These are phyloP conservation scores for Zelleria hepariella DNA, from an alignment of 2,888 invertebrate genomes.

Conservation along the genomic window DNA sequence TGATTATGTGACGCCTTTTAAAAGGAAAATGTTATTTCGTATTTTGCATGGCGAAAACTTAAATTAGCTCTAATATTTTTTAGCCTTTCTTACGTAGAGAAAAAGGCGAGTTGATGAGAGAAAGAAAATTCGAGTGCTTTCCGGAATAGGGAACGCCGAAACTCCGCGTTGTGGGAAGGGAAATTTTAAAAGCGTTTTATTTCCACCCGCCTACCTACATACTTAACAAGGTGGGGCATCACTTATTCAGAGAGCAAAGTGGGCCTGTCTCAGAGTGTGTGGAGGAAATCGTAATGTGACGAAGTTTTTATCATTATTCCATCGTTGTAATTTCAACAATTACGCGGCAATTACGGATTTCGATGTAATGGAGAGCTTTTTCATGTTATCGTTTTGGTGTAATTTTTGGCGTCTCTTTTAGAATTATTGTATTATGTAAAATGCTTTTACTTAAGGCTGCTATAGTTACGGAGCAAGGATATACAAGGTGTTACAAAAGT, in stretches of 20 bases:
- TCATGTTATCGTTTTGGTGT: not conserved
- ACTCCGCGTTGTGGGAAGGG: not conserved
- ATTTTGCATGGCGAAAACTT: no score
- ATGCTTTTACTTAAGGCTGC: no score
- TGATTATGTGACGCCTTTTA: no score
- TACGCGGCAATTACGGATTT: not conserved
- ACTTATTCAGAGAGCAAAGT: not conserved
- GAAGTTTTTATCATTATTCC: not conserved
- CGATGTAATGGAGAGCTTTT: not conserved
- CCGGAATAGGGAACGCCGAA: not conserved
- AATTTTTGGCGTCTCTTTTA: no score
- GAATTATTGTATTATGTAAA: no score
- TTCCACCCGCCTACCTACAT: constrained; percentile 3
- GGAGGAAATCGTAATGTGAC: not conserved
- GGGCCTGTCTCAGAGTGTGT: not conserved
- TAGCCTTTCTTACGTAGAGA: no score
- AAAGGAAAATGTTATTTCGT: no score
- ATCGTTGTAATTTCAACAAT: not conserved
- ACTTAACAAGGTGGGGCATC: not conserved
- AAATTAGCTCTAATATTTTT: no score
- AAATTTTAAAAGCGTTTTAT: constrained; percentile 13
- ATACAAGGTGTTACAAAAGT: no score
- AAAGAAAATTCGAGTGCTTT: not conserved
- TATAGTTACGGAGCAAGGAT: no score
- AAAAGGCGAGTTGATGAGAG: no score